Evolutionary conservation across 2,888 invertebrate species (phyloP), one percentile per base, ranked within the genome.

Genomic region (Mythimna pallens): DNA sequence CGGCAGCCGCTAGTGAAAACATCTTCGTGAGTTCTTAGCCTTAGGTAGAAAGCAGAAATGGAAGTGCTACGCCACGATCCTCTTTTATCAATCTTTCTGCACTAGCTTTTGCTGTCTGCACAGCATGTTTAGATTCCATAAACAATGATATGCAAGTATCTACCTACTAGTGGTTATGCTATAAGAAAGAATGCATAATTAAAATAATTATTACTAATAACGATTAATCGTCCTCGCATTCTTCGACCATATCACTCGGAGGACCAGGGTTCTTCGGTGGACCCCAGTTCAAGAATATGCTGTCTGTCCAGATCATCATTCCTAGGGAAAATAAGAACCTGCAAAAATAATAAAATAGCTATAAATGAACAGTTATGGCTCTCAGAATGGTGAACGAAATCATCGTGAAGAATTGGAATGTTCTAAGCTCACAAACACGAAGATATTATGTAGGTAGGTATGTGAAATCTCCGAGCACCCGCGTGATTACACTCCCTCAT

Each of bases 161-260:
- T 30, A n/a, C n/a, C n/a, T n/a, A 34, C 63, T 43, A 40, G 17
- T 22, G 17, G 59, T 36, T 22, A 75, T 14, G 34, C 43, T 52
- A 40, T 52, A 65, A 2, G 17, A 72, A 54, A 78, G 9, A 54
- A 43, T 9, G 9, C 47, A 50, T 64, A n/a, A 47, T 12, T 59
- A 59, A 36, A 54, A 70, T 76, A 30, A 72, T 61, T 77, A 61
- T 22, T 66, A 70, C 58, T 40, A 12, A 10, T 61, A 43, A 12
- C 22, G 20, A 65, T 22, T 67, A 69, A 0, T 71, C 88, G 25
- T 94, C 94, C 3, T 93, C 93, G 70, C 95, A 95, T 58, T 95
- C 94, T 36, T 93, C 94, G 0, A 93, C 90, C 92, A 93, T 91
- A 78, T 95, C 95, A 80, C 92, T 93, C 10, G 95, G 95, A 2